Base-by-base conservation (phyloP, 1,140 invertebrate genomes). In the Papilio helenus region DNA sequence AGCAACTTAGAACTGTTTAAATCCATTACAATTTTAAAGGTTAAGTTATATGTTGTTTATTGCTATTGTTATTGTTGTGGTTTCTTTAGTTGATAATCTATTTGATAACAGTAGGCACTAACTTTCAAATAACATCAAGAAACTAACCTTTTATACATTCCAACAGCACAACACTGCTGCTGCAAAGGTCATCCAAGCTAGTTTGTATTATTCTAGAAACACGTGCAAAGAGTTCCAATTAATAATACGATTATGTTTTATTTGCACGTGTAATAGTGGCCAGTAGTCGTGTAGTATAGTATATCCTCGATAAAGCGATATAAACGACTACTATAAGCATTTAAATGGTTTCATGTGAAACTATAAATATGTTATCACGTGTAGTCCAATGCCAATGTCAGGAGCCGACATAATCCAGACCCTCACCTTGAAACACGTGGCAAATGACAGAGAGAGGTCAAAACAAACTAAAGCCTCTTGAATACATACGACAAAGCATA, bases 391-490 rank as follows among this genome's bases (percentile, higher is more conserved):
- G 72, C 16, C 72, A 74, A 74, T 74, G 72, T 26, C 72, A 74
- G 44, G 51, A 74, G 79, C 18, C 14, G 14, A 55, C n/a, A 76
- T 83, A 83, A 83, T 83, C 82, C 80, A 71, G 82, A 39, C 82
- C 80, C 71, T 83, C 78, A 81, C 82, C 82, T 83, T 83, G 73
- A n/a, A 61, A 81, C 65, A 79, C 68, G 79, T 81, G 78, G 79
- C 74, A 42, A 74, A 74, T 49, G 44, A 74, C 44, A 18, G 10
- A 42, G 68, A 72, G 2, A 74, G 44, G 72, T 74, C 42, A 44
- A 23, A 74, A 74, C 72, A 3, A 42, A 10, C 0, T 20, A 46
- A 72, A 74, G 72, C 44, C 44, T 23, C 44, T 74, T 74, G 20
- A 74, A 74, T 74, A 74, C 42, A 49, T 74, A 23, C n/a, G n/a